Evolutionary conservation across 2,797 vertebrate species (phyloP).

Genomic region (Alauda arvensis): DNA sequence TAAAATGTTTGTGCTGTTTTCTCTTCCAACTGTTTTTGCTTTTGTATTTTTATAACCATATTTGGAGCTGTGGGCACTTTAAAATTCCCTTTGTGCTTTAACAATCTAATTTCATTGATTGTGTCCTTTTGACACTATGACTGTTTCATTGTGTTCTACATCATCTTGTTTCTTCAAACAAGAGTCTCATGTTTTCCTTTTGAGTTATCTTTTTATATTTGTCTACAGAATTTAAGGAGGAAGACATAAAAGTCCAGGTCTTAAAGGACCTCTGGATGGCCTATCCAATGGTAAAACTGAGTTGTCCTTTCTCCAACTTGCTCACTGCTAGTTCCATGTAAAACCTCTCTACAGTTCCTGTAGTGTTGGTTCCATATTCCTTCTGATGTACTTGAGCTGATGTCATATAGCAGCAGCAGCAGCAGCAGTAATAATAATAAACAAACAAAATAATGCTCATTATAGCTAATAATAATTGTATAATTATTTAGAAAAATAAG

Average conservation of each 20-base stretch:
- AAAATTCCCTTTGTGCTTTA: neutral
- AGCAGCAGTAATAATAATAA: neutral
- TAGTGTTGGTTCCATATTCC: neutral
- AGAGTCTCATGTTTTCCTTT: neutral
- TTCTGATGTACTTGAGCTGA: neutral
- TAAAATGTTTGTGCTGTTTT: neutral
- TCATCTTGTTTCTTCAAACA: neutral
- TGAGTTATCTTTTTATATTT: neutral
- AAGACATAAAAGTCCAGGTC: neutral
- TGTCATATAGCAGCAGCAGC: neutral
- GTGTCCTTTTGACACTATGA: neutral
- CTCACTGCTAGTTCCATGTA: neutral
- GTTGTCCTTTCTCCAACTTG: neutral
- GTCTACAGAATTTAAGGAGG: neutral
- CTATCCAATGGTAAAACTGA: neutral
- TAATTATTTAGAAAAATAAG: neutral
- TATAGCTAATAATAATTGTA: neutral
- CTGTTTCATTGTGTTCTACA: neutral
- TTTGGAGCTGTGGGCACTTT: neutral
- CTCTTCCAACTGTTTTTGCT: neutral
- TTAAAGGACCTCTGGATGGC: neutral
- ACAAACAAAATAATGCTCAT: neutral
- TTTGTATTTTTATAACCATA: neutral
- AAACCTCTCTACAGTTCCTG: neutral
- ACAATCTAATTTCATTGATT: neutral